Evolutionary conservation across 2,113 vertebrate genomes (phyloP).

Genomic region (Tragelaphus buxtoni): DNA sequence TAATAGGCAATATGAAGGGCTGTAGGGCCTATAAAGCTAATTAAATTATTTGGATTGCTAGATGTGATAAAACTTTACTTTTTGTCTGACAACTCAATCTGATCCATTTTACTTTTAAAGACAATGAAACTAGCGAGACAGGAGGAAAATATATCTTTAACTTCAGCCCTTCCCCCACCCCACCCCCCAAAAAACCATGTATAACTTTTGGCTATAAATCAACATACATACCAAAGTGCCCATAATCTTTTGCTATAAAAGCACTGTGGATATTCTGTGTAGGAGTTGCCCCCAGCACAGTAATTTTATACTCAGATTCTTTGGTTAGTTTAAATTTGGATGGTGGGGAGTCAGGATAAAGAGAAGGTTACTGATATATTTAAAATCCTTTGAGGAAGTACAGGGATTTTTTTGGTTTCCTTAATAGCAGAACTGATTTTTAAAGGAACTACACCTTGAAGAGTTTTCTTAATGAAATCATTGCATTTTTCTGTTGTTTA

Average conservation of each 20-base stretch:
- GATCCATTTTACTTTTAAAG: background rate
- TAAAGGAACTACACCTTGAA: background rate
- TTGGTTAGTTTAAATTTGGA: conserved; percentile 54
- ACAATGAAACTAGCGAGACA: background rate
- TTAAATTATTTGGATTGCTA: background rate
- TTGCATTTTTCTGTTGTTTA: background rate
- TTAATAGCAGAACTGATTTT: conserved; percentile 29
- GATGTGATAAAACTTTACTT: background rate
- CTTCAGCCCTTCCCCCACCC: background rate
- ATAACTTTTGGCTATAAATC: background rate
- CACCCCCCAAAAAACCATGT: rapidly evolving
- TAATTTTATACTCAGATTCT: conserved; percentile 56
- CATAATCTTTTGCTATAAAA: background rate
- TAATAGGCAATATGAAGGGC: background rate
- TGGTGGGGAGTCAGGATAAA: background rate
- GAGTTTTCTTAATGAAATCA: background rate
- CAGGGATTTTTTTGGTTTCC: conserved; percentile 17
- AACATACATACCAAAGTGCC: background rate
- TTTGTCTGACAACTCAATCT: background rate
- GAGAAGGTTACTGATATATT: background rate
- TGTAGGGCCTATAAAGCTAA: background rate
- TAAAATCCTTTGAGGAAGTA: conserved; percentile 40
- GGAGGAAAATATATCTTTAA: background rate
- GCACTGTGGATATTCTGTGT: background rate
- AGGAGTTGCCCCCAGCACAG: background rate